Base-by-base conservation (phyloP, 2,113 vertebrate genomes). In the Setophaga coronata region DNA sequence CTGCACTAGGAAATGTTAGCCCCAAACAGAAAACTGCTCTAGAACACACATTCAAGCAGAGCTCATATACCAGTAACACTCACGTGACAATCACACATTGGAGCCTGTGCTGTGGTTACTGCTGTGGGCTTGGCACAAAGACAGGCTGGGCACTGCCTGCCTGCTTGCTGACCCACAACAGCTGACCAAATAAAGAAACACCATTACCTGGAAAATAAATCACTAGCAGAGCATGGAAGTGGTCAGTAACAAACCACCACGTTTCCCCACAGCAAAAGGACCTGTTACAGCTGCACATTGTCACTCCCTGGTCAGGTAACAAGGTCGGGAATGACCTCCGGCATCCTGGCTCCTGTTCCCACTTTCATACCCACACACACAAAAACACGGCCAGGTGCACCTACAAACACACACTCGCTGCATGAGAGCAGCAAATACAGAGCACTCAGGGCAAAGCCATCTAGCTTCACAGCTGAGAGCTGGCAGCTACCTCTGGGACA, bases 321-420 rank as follows among this genome's bases (percentile, higher is more conserved):
- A 65, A 51, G 20, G 18, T 0, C 72, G 42, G 43, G 31, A 60
- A 12, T 20, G 66, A 36, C 36, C 12, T n/a, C 38, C 0, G 0
- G 47, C 31, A 57, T 4, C 34, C 54, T 0, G 0, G 45, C 34
- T 74, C 65, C 42, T 54, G 43, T 54, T 82, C 33, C 79, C 40
- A 2, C 16, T 85, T 85, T 67, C 28, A 58, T 74, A 74, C 6
- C 43, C 28, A 1, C 1, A 3, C 5, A 36, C 34, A 43, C 6
- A 16, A 33, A 70, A 70, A 73, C 9, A 3, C 1, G 4, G 19
- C 25, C 33, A 8, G 0, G 23, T 31, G 26, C 50, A 73, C 24
- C 50, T 53, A 47, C 64, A 70, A 26, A 73, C 29, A 61, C 2
- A 9, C 43, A 45, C 19, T 4, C 19, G 43, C 43, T 3, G 25